Base-by-base conservation (phyloP, 2,113 vertebrate genomes). In the Murina feae region DNA sequence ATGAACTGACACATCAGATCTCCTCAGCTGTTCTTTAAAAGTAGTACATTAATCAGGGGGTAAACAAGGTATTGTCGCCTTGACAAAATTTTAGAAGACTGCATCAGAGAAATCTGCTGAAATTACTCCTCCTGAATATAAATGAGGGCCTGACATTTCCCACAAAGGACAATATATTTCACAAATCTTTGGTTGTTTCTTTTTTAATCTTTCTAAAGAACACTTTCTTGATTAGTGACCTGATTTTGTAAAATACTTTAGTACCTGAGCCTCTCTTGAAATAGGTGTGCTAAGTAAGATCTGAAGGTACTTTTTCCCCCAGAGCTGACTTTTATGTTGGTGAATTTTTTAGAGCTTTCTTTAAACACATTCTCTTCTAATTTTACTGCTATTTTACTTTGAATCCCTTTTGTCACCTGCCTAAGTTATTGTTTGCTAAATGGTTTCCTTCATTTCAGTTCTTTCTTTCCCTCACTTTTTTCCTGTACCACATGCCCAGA, bases 1-100 rank as follows among this genome's bases (percentile, higher is more conserved):
- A 96, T 92, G 89, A 94, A 79, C 55, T 89, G 89, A 87, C 96
- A 80, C 82, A 94, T 89, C 86, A 49, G 44, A 72, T 93, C 82
- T 93, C 65, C 84, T 82, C 79, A 28, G 58, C 44, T 79, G 78
- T 53, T 91, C 82, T 96, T 95, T 91, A 66, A 80, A 89, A 82
- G 44, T 76, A 42, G 71, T 51, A 32, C 44, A 86, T 91, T 94
- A 76, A 94, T 85, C 66, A 81, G 65, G 49, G 39, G 55, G 63
- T 89, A 94, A 96, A 93, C 91, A 94, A 72, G 63, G n/a, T 55
- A 79, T 83, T 93, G 86, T 91, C 89, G 81, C 66, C 14, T 75
- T 87, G 92, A 83, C 93, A 89, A 87, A 92, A 86, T 79, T 90
- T 82, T 79, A 95, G 66, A 93, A 37, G 76, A 79, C 51, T 23